Base-by-base conservation (phyloP, 2,888 invertebrate species). In the Drosophila niveifrons region DNA sequence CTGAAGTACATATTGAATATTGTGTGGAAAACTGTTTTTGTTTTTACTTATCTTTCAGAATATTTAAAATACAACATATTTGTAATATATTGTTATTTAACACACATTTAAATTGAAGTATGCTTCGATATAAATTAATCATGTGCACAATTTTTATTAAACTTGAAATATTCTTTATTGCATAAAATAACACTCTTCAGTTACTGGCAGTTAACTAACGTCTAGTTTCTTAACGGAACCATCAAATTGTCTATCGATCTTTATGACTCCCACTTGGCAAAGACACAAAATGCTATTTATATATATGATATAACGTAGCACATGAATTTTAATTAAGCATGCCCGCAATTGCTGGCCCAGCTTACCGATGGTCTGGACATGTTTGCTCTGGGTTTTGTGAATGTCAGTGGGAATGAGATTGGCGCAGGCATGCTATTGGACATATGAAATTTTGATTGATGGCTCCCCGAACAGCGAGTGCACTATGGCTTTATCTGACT, bases 381-480 rank as follows among this genome's bases (percentile, higher is more conserved):
- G 43, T 48, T 28, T 55, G 66, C 73, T 46, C 15, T 41, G 43
- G 10, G 36, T 36, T 11, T 34, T 48, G 13, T 9, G 50, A 34
- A 23, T 13, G 10, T 41, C 18, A 34, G 28, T 50, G 58, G 36
- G 43, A 46, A 10, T 23, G 44, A 34, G 36, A 7, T 36, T 15
- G n/a, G 18, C 41, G 23, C 13, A 43, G 59, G 29, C 46, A 66
- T 51, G 58, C 66, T 68, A 74, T 73, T 76, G 68, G 69, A 76
- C 71, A 75, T 74, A 72, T 82, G 86, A 76, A 88, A 88, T 70
- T 85, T 82, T 88, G 84, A 85, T 86, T 85, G 84, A 85, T 85
- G 76, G 76, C 66, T 80, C 80, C 80, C 80, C 52, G 53, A 72
- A 72, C 75, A 71, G 68, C 65, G 56, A 72, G 67, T 67, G 59